phyloP scores from a whole-genome alignment of 2,888 invertebrate genomes.

The Anthoptus insignis region DNA sequence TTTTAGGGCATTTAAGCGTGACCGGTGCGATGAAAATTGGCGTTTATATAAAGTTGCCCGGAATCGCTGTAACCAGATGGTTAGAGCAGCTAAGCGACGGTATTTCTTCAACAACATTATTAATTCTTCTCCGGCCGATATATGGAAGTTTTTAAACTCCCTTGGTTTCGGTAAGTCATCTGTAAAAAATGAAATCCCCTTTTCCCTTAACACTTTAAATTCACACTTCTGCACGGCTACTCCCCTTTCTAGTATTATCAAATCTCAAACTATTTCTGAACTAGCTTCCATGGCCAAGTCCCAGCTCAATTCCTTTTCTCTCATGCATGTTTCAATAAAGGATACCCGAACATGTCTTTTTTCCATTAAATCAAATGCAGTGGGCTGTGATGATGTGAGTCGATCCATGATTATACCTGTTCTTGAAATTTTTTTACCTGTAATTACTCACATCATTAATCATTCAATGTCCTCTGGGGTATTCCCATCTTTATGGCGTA shows the following conservation, averaged over 20 bases:
- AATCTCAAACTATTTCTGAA: slow-evolving; percentile 4
- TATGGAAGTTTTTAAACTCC: slow-evolving; percentile 6
- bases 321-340: too few relatives aligned
- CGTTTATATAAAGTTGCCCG: background rate
- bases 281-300: background rate
- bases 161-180: background rate
- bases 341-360: background rate
- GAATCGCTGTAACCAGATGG: too few relatives aligned
- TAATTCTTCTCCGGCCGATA: background rate
- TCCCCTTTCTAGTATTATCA: background rate
- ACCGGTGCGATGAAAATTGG: slow-evolving; percentile 1
- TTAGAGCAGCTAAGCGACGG: too few relatives aligned
- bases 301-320: background rate
- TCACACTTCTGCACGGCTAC: background rate
- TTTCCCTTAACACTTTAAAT: background rate
- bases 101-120: background rate
- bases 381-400: slow-evolving; percentile 16
- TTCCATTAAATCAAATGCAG: too few relatives aligned
- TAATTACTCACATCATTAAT: slow-evolving; percentile 14
- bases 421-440: background rate
- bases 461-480: background rate
- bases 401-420: background rate
- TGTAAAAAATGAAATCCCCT: background rate
- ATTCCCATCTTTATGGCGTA: background rate
- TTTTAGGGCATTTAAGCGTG: slow-evolving; percentile 5